Percentiles rank a stretch among this genome's conserved stretches.
phyloP scores from a whole-genome alignment of 2,797 vertebrate species.

The Anabacerthia variegaticeps region DNA sequence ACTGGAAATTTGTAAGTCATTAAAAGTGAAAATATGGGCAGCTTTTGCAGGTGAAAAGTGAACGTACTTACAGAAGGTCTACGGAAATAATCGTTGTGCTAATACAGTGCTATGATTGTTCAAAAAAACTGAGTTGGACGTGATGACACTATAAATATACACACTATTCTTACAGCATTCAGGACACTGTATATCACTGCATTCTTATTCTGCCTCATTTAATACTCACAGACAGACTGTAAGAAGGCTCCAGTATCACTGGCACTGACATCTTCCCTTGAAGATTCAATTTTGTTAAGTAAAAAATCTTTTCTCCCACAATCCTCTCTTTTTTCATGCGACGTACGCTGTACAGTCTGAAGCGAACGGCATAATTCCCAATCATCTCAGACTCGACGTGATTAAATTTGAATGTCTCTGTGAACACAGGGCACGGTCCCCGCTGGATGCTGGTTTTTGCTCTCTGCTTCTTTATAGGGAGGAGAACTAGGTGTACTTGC shows the following conservation, averaged over 20 bases:
- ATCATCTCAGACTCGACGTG: slow-evolving; percentile 97
- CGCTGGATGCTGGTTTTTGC: slow-evolving; percentile 91
- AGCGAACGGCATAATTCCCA: slow-evolving; percentile 92
- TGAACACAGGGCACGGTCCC: slow-evolving; percentile 92
- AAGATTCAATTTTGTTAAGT: slow-evolving; percentile 97
- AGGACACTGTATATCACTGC: slow-evolving; percentile 9
- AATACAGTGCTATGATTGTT: neutral
- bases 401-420: slow-evolving; percentile 93
- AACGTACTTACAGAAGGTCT: neutral
- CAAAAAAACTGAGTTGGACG: neutral
- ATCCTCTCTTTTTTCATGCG: slow-evolving; percentile 96
- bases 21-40: neutral
- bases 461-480: slow-evolving; percentile 95
- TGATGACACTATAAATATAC: slow-evolving; percentile 27
- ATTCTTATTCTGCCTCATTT: slow-evolving; percentile 60
- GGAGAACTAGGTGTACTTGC: slow-evolving; percentile 96
- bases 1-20: neutral
- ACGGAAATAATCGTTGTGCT: neutral
- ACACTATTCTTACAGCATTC: slow-evolving; percentile 23
- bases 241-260: slow-evolving; percentile 91
- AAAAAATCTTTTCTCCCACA: slow-evolving; percentile 96
- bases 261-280: slow-evolving; percentile 96
- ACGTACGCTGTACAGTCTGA: slow-evolving; percentile 92
- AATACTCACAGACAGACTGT: slow-evolving; percentile 88
- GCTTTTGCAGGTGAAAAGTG: neutral